Evolutionary conservation across 2,797 vertebrate species (phyloP).

Genomic region (Sebastes paucispinis): DNA sequence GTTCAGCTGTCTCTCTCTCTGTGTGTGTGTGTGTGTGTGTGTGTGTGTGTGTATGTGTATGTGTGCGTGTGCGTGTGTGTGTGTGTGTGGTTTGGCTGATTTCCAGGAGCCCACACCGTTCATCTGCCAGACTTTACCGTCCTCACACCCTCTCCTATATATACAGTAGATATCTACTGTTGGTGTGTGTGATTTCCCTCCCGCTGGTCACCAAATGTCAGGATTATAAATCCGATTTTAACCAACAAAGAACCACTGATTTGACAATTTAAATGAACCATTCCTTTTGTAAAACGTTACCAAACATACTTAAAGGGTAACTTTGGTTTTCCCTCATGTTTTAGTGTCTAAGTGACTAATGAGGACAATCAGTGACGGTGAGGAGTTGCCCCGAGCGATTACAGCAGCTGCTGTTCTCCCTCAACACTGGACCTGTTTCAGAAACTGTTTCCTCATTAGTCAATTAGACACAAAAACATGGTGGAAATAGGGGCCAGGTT

Average conservation of each 20-base stretch:
- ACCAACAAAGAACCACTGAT: not conserved
- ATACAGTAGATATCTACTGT: not conserved
- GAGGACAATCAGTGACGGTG: too few relatives aligned
- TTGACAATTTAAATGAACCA: not conserved
- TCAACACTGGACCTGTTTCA: too few relatives aligned
- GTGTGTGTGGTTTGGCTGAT: not conserved
- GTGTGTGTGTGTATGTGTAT: too few relatives aligned
- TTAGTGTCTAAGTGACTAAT: too few relatives aligned
- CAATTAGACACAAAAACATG: too few relatives aligned
- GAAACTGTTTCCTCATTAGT: too few relatives aligned
- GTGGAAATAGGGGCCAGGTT: too few relatives aligned
- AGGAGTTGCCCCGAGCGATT: too few relatives aligned
- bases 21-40: not conserved
- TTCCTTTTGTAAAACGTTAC: not conserved
- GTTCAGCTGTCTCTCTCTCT: slow-evolving; percentile 1
- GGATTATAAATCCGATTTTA: not conserved
- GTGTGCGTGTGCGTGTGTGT: too few relatives aligned
- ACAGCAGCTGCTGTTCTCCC: too few relatives aligned
- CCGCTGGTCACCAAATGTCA: slow-evolving; percentile 30
- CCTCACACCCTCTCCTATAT: slow-evolving; percentile 8
- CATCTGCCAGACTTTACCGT: slow-evolving; percentile 39
- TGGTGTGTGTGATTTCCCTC: not conserved
- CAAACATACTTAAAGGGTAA: not conserved
- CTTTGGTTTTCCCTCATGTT: too few relatives aligned
- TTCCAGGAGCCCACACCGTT: slow-evolving; percentile 41